These are phyloP conservation scores for Metalampra italica DNA, from an alignment of 2,888 invertebrate genomes.

Conservation along the genomic window DNA sequence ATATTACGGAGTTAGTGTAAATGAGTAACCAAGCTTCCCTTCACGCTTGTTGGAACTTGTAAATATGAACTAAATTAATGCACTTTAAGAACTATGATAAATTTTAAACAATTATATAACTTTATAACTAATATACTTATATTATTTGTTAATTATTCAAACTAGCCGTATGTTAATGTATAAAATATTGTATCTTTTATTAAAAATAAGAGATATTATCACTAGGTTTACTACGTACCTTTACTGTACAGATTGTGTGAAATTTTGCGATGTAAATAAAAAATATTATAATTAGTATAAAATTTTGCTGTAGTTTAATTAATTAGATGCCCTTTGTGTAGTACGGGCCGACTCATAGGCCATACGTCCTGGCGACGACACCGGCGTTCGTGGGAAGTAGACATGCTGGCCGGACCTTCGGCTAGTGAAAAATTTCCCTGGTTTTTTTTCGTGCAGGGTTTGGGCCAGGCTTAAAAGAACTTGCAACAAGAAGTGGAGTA, in stretches of 20 bases:
- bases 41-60: conserved; percentile 66
- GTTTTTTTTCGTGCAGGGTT: too few species aligned
- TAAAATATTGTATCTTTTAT: conserved; percentile 59
- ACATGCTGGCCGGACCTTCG: too few species aligned
- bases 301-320: conserved; percentile 19
- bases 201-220: conserved; percentile 63
- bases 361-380: too few species aligned
- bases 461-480: too few species aligned
- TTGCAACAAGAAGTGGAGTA: too few species aligned
- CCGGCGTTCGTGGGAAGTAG: too few species aligned
- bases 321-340: too few species aligned
- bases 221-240: conserved; percentile 43
- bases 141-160: conserved; percentile 50
- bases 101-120: conserved; percentile 40
- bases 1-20: conserved; percentile 13
- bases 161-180: conserved; percentile 48
- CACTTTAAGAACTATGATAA: conserved; percentile 49
- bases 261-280: conserved; percentile 67
- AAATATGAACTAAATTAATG: conserved; percentile 57
- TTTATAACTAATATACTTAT: conserved; percentile 35
- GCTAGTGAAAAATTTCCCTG: too few species aligned
- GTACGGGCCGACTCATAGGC: too few species aligned
- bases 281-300: conserved; percentile 68
- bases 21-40: conserved; percentile 56
- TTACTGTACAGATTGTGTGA: conserved; percentile 67